phyloP scores from a whole-genome alignment of 2,888 invertebrate genomes.

The Salpingus planirostris region DNA sequence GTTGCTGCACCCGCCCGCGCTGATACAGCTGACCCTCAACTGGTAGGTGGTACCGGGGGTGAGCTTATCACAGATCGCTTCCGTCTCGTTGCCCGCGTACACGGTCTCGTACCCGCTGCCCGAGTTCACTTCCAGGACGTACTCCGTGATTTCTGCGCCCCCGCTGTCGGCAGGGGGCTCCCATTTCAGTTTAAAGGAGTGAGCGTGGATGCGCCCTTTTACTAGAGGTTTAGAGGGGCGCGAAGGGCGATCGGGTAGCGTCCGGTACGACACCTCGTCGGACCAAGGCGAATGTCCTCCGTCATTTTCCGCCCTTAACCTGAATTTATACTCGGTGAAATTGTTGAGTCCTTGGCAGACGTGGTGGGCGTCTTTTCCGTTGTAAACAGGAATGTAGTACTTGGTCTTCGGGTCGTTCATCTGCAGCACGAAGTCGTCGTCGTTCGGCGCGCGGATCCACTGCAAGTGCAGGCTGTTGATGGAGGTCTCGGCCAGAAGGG shows the following conservation, averaged over 20 bases:
- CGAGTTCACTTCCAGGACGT: conserved; percentile 62
- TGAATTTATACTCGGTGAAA: conserved; percentile 74
- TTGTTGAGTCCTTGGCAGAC: conserved; percentile 59
- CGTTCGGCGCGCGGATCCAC: conserved; percentile 67
- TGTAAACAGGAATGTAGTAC: conserved; percentile 56
- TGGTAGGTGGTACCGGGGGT: conserved; percentile 70
- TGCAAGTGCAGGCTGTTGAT: conserved; percentile 57
- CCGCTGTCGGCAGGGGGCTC: conserved; percentile 69
- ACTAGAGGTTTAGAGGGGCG: conserved; percentile 68
- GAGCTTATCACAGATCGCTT: conserved; percentile 72
- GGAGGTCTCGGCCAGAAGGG: conserved; percentile 55
- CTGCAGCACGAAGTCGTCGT: conserved; percentile 75
- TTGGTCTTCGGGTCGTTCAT: conserved; percentile 51
- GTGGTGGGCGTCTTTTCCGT: conserved; percentile 63
- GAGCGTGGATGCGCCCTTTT: conserved; percentile 75
- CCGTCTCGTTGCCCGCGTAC: conserved; percentile 67
- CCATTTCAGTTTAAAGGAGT: conserved; percentile 75
- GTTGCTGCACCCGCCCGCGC: conserved; percentile 67
- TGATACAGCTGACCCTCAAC: conserved; percentile 66
- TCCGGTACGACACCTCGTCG: conserved; percentile 64
- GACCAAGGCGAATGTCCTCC: conserved; percentile 81
- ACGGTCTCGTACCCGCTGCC: conserved; percentile 64
- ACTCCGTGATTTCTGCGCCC: conserved; percentile 59
- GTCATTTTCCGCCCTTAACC: conserved; percentile 71
- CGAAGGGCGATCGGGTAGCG: conserved; percentile 69